Percentiles rank a stretch among this genome's conserved stretches.
phyloP scores from a whole-genome alignment of 2,888 invertebrate species.

The Amphiduros pacificus region DNA sequence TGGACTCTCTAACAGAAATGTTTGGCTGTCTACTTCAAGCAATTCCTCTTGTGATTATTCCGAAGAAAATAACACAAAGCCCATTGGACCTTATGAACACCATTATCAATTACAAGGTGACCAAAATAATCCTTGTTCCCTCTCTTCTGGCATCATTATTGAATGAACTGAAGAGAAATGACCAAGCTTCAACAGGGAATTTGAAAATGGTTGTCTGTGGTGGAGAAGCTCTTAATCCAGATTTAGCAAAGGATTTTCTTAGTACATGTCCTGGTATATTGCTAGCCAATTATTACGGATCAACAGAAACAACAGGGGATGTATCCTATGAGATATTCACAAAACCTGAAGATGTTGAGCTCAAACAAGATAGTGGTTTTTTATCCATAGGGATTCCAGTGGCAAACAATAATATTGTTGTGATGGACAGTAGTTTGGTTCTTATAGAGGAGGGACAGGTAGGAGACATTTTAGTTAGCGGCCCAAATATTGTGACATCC shows the following conservation, averaged over 20 bases:
- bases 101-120: conserved; percentile 67
- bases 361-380: conserved; percentile 63
- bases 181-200: too few relatives aligned
- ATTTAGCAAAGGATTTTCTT: conserved; percentile 77
- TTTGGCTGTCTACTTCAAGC: conserved; percentile 82
- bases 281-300: conserved; percentile 80
- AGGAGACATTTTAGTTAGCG: conserved; percentile 82
- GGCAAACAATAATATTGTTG: conserved; percentile 78
- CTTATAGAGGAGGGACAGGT: conserved; percentile 74
- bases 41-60: conserved; percentile 72
- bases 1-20: conserved; percentile 85
- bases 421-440: conserved; percentile 73
- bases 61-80: conserved; percentile 74
- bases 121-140: conserved; percentile 71
- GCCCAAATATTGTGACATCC: conserved; percentile 77
- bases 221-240: conserved; percentile 77
- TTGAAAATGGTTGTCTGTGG: conserved; percentile 81
- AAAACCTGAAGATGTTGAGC: conserved; percentile 52
- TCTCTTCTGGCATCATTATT: conserved; percentile 73
- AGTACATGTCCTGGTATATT: conserved; percentile 57
- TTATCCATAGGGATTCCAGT: conserved; percentile 83
- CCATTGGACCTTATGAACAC: conserved; percentile 74
- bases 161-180: not conserved
- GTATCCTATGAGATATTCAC: conserved; percentile 78
- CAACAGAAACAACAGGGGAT: conserved; percentile 90